Evolutionary conservation across 1,140 invertebrate species (phyloP).

Genomic region (Sweltsa coloradensis): DNA sequence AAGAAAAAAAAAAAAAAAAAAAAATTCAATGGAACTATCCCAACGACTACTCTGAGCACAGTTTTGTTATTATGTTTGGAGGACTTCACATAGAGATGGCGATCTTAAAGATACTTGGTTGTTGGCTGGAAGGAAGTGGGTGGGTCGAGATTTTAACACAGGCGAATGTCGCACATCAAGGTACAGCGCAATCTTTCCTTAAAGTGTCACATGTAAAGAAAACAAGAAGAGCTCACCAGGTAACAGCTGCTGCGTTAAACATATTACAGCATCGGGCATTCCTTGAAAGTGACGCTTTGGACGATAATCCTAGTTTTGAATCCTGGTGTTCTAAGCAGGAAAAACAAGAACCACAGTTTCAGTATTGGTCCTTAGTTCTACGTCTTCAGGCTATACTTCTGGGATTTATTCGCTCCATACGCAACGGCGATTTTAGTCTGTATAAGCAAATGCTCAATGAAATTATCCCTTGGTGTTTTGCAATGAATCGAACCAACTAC

Average conservation of each 20-base stretch:
- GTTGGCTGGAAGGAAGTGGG: background rate
- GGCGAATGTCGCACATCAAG: background rate
- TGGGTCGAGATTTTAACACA: background rate
- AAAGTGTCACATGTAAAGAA: background rate
- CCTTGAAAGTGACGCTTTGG: too few species aligned
- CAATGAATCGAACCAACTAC: slow-evolving; percentile 10
- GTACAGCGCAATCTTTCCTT: background rate
- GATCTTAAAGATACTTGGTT: slow-evolving; percentile 4
- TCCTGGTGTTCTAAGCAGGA: too few species aligned
- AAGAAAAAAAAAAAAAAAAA: too few species aligned
- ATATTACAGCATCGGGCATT: background rate
- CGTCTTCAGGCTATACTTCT: too few species aligned
- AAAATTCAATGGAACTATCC: slow-evolving; percentile 18
- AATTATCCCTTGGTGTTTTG: slow-evolving; percentile 6
- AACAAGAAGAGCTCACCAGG: slow-evolving; percentile 1
- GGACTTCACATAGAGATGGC: slow-evolving; percentile 3
- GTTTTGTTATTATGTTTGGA: background rate
- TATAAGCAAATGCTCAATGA: background rate
- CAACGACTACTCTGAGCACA: slow-evolving; percentile 4
- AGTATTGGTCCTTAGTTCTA: too few species aligned
- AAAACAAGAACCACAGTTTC: too few species aligned
- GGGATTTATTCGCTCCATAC: too few species aligned
- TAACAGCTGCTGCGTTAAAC: background rate
- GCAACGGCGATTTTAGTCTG: background rate
- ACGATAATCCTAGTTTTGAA: too few species aligned